Evolutionary conservation across 2,113 vertebrate genomes (phyloP).

Genomic region (Ophiodon elongatus): DNA sequence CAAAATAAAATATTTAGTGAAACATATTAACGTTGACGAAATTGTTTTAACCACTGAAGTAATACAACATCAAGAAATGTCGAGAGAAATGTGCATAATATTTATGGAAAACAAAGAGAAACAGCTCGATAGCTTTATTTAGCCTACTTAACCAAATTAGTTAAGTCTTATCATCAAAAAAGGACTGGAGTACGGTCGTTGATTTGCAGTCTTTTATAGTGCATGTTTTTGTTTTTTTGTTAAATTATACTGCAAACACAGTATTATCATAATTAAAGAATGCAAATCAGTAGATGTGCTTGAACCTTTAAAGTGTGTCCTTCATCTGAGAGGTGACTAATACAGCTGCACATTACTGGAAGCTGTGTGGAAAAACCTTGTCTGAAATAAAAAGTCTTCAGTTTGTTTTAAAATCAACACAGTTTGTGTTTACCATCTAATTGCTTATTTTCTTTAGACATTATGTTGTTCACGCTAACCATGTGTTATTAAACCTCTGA

Average conservation of each 20-base stretch:
- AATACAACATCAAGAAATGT: neutral
- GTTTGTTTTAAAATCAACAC: neutral
- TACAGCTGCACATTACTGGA: neutral
- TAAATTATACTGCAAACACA: neutral
- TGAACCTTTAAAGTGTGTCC: neutral
- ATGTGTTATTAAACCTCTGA: neutral
- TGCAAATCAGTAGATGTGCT: neutral
- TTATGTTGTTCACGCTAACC: neutral
- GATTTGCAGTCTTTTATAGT: neutral
- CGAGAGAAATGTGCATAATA: too few relatives aligned
- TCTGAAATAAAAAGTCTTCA: neutral
- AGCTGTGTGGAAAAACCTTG: neutral
- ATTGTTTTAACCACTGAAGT: too few relatives aligned
- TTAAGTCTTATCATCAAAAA: neutral
- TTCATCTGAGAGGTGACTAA: neutral
- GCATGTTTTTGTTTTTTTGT: neutral
- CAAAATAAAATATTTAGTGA: constrained; percentile 49
- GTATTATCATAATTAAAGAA: neutral
- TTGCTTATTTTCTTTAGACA: neutral
- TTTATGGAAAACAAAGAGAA: neutral
- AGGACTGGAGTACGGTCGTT: neutral
- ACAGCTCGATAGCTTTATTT: neutral
- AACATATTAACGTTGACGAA: neutral
- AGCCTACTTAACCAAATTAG: neutral
- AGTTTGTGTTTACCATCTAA: neutral